Conservation (phyloP, 2,888 invertebrate genomes). For the Ophion ellenae region DNA sequence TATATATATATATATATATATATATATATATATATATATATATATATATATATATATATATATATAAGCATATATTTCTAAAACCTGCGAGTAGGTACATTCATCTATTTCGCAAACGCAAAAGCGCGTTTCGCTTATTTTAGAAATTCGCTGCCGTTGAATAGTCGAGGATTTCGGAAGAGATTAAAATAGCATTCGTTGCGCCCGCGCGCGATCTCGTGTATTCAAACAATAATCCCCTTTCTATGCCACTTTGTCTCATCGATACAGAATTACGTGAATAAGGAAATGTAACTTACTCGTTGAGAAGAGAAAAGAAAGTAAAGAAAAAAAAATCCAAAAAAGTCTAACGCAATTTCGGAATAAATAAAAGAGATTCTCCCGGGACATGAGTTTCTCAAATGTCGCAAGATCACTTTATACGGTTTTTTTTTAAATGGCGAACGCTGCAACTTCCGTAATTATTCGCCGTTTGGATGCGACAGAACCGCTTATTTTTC, state of each 20-base stretch:
- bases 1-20: conserved; percentile 1
- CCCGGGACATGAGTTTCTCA: no score
- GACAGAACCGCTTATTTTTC: no score
- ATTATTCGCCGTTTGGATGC: no score
- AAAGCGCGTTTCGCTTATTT: conserved; percentile 56
- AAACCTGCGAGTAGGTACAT: background rate
- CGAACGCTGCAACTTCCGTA: no score
- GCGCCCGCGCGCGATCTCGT: conserved; percentile 31
- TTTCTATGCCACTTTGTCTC: background rate
- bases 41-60: background rate
- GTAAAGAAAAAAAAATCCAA: background rate
- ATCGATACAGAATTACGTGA: background rate
- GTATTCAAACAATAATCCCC: conserved; percentile 54
- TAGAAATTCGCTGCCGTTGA: conserved; percentile 38
- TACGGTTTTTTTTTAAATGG: no score
- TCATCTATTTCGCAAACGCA: background rate
- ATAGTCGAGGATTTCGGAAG: conserved; percentile 60
- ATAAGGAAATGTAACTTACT: background rate
- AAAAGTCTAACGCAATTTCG: background rate
- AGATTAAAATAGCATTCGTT: conserved; percentile 62
- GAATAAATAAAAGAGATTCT: no score
- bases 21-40: no score
- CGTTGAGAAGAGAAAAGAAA: background rate
- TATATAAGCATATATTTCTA: background rate
- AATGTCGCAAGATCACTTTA: no score